phyloP scores from a whole-genome alignment of 2,797 vertebrate species.

The Eurystomus glaucurus region DNA sequence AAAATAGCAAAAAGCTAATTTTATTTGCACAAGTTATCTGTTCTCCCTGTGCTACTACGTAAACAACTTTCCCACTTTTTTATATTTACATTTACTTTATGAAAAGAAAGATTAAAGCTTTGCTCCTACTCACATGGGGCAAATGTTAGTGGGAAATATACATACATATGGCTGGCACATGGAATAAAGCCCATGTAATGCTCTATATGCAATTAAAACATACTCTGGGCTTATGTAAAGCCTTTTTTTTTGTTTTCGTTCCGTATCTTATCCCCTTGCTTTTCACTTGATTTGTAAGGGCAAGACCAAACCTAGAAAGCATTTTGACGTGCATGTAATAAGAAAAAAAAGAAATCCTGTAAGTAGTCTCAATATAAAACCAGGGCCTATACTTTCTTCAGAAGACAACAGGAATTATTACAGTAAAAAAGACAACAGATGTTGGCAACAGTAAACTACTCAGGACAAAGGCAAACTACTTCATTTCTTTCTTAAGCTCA shows the following conservation, averaged over 20 bases:
- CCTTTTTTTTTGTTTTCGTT: not conserved
- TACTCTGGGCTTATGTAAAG: not conserved
- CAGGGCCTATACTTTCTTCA: not conserved
- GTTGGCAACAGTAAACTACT: not conserved
- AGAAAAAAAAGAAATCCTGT: not conserved
- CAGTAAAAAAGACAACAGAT: not conserved
- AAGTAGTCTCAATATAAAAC: not conserved
- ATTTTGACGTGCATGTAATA: not conserved
- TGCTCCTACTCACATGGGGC: not conserved
- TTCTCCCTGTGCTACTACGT: not conserved
- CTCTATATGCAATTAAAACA: not conserved
- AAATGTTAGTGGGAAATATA: constrained; percentile 10
- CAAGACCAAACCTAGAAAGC: not conserved
- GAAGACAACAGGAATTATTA: not conserved
- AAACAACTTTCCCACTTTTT: not conserved
- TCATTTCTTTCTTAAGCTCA: not conserved
- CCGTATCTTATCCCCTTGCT: not conserved
- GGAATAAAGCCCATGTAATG: not conserved
- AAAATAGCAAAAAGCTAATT: not conserved
- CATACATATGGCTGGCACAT: not conserved
- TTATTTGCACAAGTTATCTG: not conserved
- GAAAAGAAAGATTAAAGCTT: not conserved
- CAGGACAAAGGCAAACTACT: not conserved
- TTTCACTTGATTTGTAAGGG: constrained; percentile 4
- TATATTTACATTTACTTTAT: not conserved